Conservation (phyloP, 2,797 vertebrate genomes). For the Ptychobarbus kaznakovi region DNA sequence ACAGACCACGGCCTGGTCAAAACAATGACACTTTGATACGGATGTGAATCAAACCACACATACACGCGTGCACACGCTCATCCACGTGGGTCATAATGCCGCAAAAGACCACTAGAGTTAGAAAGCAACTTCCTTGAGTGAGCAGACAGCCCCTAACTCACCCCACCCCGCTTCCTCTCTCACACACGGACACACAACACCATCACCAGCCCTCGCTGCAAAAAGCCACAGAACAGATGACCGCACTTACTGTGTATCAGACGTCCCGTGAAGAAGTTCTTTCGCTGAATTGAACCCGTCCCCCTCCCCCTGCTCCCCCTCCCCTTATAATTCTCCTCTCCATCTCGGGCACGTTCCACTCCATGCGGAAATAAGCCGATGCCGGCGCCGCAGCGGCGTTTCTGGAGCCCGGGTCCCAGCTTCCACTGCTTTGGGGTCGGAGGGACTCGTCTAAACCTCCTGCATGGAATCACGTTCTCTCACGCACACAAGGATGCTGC, state of each 20-base stretch:
- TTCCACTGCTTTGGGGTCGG: constrained; percentile 25
- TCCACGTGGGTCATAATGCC: constrained; percentile 25
- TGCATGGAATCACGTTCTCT: constrained; percentile 68
- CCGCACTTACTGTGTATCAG: constrained; percentile 94
- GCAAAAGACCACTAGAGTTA: constrained; percentile 67
- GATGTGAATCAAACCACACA: constrained; percentile 53
- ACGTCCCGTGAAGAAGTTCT: constrained; percentile 94
- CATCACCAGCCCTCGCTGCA: constrained; percentile 64
- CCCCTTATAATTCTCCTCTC: constrained; percentile 33
- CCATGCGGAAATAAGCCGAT: constrained; percentile 49
- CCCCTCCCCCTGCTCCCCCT: constrained; percentile 30
- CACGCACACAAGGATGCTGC: constrained; percentile 91
- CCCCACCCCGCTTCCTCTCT: not conserved
- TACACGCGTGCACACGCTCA: constrained; percentile 60
- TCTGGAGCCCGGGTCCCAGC: constrained; percentile 42
- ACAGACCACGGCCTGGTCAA: not conserved
- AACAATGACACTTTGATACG: constrained; percentile 56
- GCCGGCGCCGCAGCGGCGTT: not conserved
- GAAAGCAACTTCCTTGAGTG: constrained; percentile 62
- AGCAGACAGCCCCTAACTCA: not conserved
- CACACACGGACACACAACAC: constrained; percentile 56
- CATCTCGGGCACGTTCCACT: constrained; percentile 65
- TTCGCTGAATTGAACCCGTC: constrained; percentile 72
- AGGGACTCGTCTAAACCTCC: constrained; percentile 10
- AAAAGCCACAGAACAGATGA: constrained; percentile 92